Percentiles rank a stretch among this genome's conserved stretches.
phyloP scores from a whole-genome alignment of 2,113 vertebrate species.

The Sialia sialis region DNA sequence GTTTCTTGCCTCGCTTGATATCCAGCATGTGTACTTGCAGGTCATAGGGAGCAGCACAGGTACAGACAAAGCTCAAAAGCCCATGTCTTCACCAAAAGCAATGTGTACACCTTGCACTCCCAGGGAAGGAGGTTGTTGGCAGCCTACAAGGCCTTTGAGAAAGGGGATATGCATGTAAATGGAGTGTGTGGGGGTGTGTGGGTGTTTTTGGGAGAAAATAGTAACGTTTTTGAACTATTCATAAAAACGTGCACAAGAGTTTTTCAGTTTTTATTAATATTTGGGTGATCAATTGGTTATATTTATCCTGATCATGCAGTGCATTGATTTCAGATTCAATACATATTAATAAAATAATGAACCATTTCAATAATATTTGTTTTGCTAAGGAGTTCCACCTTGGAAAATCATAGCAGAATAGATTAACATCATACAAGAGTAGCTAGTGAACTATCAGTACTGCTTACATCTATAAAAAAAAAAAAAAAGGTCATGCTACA shows the following conservation, averaged over 20 bases:
- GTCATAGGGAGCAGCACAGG: neutral
- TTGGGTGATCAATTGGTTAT: neutral
- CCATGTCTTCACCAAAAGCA: fast-evolving
- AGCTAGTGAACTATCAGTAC: neutral
- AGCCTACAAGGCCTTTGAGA: neutral
- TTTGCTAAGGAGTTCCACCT: neutral
- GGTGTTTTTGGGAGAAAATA: neutral
- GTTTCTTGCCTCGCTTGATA: neutral
- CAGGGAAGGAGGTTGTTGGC: neutral
- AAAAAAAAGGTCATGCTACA: neutral
- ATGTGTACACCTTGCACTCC: fast-evolving
- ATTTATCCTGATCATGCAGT: neutral
- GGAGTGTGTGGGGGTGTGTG: no score
- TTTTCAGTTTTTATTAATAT: neutral
- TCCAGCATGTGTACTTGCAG: neutral
- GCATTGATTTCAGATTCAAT: neutral
- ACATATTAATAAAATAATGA: neutral
- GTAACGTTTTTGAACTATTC: neutral
- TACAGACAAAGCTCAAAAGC: neutral
- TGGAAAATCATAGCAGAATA: neutral
- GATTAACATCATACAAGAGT: neutral
- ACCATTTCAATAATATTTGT: neutral
- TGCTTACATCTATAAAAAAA: neutral
- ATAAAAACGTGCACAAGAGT: neutral
- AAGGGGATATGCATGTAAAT: neutral